Evolutionary conservation across 2,113 vertebrate genomes (phyloP), one percentile per base, ranked within the genome.

Genomic region (Tenebrosternarchus preto): DNA sequence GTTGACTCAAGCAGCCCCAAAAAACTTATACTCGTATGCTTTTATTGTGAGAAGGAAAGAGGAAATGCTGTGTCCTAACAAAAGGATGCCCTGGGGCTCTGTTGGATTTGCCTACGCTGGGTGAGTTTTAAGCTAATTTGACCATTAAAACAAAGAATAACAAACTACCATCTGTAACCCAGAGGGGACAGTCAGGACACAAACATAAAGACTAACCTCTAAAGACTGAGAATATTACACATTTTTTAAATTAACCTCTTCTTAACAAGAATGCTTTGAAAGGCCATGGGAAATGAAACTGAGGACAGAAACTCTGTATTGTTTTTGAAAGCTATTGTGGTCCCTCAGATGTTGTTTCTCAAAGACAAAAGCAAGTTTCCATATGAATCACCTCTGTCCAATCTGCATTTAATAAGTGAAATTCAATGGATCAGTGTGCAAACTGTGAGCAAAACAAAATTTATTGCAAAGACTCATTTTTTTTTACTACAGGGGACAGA

Each of bases 151-250:
- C 72, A 12, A 31, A 39, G 17, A 71, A 56, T 80, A 66, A 63
- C 46, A 31, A 60, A 29, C 72, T 76, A 22, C 57, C 67, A 80
- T 75, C 73, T 76, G 61, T 70, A 24, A 63, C 17, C 24, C 29
- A 50, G n/a, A 72, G 59, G 73, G 68, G 68, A 77, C 68, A 77
- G 59, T 60, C 25, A 55, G n/a, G 24, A 69, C 5, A 27, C 9
- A 64, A n/a, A n/a, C n/a, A 25, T 29, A 53, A 50, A 72, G 77
- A 27, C 43, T 80, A 69, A 80, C 69, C 69, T 57, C 69, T 71
- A 36, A 78, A 63, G 70, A 66, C 69, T 73, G 43, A 25, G 6
- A 64, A 66, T 29, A 33, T 5, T 66, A 31, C 63, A 66, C 9
- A 60, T 11, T 80, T 53, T 9, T 50, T 50, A 43, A 9, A 29